Conservation (phyloP, 2,113 vertebrate species). For the Saccopteryx leptura region DNA sequence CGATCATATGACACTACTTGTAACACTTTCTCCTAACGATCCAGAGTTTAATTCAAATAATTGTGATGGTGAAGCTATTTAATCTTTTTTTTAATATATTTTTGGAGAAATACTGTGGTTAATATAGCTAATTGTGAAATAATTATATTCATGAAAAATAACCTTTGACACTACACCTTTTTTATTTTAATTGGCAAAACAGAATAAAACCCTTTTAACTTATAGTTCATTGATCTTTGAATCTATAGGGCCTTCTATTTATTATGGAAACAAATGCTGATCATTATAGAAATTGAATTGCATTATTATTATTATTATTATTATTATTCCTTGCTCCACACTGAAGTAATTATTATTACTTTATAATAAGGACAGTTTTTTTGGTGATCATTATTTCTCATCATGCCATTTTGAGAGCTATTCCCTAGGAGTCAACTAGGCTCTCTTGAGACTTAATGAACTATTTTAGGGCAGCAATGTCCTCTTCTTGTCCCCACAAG, state of each 20-base stretch:
- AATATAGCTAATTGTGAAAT: neutral
- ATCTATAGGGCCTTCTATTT: neutral
- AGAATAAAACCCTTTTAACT: neutral
- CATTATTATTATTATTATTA: neutral
- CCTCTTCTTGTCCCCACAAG: neutral
- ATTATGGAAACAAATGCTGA: constrained; percentile 26
- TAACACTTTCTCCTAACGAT: neutral
- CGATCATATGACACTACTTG: neutral
- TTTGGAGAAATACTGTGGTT: neutral
- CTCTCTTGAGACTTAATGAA: neutral
- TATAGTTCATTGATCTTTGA: constrained; percentile 15
- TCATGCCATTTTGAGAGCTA: neutral
- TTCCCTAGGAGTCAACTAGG: neutral
- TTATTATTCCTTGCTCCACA: neutral
- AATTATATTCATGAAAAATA: constrained; percentile 9
- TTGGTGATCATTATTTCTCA: neutral
- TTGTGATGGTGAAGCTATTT: neutral
- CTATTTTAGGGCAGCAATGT: neutral
- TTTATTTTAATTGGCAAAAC: constrained; percentile 11
- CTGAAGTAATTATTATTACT: neutral
- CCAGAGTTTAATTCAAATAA: neutral
- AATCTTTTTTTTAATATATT: neutral
- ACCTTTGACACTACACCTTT: neutral
- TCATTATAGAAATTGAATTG: neutral
- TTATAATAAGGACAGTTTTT: neutral